These are phyloP conservation scores for Lepidochitona cinerea DNA, from an alignment of 2,888 invertebrate genomes.

Conservation along the genomic window DNA sequence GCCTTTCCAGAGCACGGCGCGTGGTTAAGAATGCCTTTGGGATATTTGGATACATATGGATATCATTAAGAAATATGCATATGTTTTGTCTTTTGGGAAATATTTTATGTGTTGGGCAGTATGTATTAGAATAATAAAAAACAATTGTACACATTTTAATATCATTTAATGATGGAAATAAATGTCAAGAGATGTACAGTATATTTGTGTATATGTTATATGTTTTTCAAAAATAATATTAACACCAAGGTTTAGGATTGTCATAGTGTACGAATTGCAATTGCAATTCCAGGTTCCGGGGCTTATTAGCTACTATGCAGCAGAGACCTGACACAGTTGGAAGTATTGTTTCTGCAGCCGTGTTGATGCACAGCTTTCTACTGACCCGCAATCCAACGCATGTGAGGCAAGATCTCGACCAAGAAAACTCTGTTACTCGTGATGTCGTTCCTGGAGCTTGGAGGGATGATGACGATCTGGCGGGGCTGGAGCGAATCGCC, in stretches of 20 bases:
- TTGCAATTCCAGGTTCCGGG: neutral
- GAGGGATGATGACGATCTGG: slow-evolving; percentile 7
- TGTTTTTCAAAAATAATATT: too few relatives aligned
- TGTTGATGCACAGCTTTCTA: slow-evolving; percentile 8
- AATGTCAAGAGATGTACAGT: too few relatives aligned
- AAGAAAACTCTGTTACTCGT: neutral
- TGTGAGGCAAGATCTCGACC: neutral
- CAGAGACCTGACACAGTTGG: neutral
- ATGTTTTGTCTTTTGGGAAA: neutral
- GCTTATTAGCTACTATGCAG: slow-evolving; percentile 2
- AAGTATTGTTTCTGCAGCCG: neutral
- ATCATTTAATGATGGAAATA: neutral
- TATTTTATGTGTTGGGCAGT: neutral
- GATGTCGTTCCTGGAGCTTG: slow-evolving; percentile 15
- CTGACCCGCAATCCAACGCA: slow-evolving; percentile 1
- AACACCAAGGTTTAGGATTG: neutral
- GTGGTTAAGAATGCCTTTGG: slow-evolving; percentile 8
- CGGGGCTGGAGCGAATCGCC: neutral
- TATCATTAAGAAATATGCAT: neutral
- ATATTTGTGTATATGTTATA: neutral
- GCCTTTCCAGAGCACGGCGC: neutral
- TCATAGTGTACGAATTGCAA: neutral
- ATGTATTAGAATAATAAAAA: too few relatives aligned
- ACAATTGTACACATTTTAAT: neutral
- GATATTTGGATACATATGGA: neutral